These are phyloP conservation scores for Schrankia costaestrigalis DNA, from an alignment of 2,888 invertebrate genomes.

Conservation along the genomic window DNA sequence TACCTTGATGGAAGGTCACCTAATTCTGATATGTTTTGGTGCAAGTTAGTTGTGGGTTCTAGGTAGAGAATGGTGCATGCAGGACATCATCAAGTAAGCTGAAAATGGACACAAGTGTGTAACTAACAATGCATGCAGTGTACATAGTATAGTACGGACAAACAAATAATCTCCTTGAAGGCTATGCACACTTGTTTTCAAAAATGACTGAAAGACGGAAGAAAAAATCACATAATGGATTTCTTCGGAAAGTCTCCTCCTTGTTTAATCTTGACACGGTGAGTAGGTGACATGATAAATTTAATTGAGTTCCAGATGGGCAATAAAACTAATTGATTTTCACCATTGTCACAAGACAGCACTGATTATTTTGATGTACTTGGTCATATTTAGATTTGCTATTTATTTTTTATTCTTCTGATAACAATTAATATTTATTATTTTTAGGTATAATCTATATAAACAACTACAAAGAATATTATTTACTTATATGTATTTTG, in stretches of 20 bases:
- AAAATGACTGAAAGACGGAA: slow-evolving; percentile 80
- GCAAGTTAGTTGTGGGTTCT: slow-evolving; percentile 78
- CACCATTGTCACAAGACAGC: slow-evolving; percentile 27
- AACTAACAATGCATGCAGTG: slow-evolving; percentile 81
- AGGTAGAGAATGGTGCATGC: slow-evolving; percentile 80
- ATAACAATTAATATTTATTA: neutral
- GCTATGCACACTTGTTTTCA: slow-evolving; percentile 69
- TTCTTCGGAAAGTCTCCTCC: slow-evolving; percentile 93
- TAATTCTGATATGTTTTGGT: slow-evolving; percentile 67
- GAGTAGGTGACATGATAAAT: slow-evolving; percentile 64
- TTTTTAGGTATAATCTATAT: neutral
- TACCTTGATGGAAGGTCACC: slow-evolving; percentile 49
- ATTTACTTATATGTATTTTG: no score
- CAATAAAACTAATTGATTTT: slow-evolving; percentile 25
- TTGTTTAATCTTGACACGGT: slow-evolving; percentile 93
- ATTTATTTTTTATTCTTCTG: neutral
- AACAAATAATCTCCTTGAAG: slow-evolving; percentile 54
- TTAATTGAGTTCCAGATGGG: slow-evolving; percentile 14
- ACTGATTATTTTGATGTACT: neutral
- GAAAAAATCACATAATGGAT: slow-evolving; percentile 83
- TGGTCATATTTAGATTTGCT: neutral
- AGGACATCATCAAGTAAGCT: slow-evolving; percentile 67
- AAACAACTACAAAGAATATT: no score
- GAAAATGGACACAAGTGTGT: slow-evolving; percentile 76
- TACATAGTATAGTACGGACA: slow-evolving; percentile 75